Conservation (phyloP, 2,888 invertebrate species). For the Beris morrisii region DNA sequence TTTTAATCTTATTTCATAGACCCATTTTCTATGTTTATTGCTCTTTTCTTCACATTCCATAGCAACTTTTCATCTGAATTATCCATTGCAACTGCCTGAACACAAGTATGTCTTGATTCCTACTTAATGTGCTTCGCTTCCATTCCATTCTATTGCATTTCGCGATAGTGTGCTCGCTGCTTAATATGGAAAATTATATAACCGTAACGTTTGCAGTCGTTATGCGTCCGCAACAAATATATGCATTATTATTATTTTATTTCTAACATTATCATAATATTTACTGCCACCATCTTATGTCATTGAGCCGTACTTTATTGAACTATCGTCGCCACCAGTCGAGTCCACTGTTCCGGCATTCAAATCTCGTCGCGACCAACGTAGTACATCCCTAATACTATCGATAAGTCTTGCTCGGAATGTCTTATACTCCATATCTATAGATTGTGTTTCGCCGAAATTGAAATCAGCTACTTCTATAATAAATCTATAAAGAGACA, state of each 20-base stretch:
- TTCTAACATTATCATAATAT: slow-evolving; percentile 15
- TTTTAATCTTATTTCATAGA: too few relatives aligned
- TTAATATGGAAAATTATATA: background rate
- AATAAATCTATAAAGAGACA: slow-evolving; percentile 64
- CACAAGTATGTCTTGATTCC: too few relatives aligned
- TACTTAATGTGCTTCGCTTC: too few relatives aligned
- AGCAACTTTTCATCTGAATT: too few relatives aligned
- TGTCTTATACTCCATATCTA: slow-evolving; percentile 84
- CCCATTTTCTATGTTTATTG: too few relatives aligned
- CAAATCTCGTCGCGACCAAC: slow-evolving; percentile 44
- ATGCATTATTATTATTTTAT: background rate
- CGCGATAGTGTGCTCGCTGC: too few relatives aligned
- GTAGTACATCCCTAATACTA: slow-evolving; percentile 68
- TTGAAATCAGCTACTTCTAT: slow-evolving; percentile 91
- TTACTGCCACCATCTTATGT: slow-evolving; percentile 39
- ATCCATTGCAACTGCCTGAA: too few relatives aligned
- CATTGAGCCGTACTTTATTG: slow-evolving; percentile 44
- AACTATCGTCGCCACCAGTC: slow-evolving; percentile 45
- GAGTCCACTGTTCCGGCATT: slow-evolving; percentile 43
- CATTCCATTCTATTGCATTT: too few relatives aligned
- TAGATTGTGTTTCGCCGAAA: slow-evolving; percentile 74
- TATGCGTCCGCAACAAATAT: slow-evolving; percentile 11
- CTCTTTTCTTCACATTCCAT: too few relatives aligned
- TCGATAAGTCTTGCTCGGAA: slow-evolving; percentile 80
- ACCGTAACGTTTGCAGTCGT: slow-evolving; percentile 13